Base-by-base conservation (phyloP, 2,888 invertebrate species). In the Pedicia rivosa region DNA sequence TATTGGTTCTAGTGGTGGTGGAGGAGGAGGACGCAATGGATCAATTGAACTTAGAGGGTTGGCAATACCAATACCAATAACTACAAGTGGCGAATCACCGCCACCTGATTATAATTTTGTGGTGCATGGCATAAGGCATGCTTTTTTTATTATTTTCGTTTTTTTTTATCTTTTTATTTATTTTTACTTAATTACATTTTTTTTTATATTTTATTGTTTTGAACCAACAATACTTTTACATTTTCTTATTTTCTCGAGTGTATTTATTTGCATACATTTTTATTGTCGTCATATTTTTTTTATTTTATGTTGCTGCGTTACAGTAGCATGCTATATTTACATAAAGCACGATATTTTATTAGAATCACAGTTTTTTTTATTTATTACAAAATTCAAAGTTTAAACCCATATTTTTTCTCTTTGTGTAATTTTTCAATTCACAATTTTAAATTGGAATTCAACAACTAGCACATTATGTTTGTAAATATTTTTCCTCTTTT, bases 61-160 rank as follows among this genome's bases (percentile, higher is more conserved):
- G 56, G 57, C 54, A 52, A 43, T 49, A 51, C 39, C 40, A 49
- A 57, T 59, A 56, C 57, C 54, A 52, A 43, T 49, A 51, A 40
- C 40, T 48, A 43, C 44, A 46, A 52, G 52, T 39, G 53, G 47
- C 46, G 52, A 59, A 50, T 59, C 61, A 47, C 61, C 61, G 49
- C 61, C 61, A 51, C 61, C 61, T 46, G 57, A 57, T 53, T 62
- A 62, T 57, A 60, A 61, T 59, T 54, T 54, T 52, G 56, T 61
- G 60, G 60, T 62, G 61, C 61, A 62, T 61, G 61, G 59, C 59
- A 59, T 58, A 59, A 62, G 61, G 61, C 61, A 62, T 61, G 61
- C 59, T 52, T 57, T 57, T 39, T 42, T 43, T 35, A 44, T 42
- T 41, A 37, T 41, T 32, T 38, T 35, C 24, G 40, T 38, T 37